Percentiles rank a stretch among this genome's conserved stretches.
phyloP scores from a whole-genome alignment of 2,888 invertebrate species.

The Caenorhabditis sp. region DNA sequence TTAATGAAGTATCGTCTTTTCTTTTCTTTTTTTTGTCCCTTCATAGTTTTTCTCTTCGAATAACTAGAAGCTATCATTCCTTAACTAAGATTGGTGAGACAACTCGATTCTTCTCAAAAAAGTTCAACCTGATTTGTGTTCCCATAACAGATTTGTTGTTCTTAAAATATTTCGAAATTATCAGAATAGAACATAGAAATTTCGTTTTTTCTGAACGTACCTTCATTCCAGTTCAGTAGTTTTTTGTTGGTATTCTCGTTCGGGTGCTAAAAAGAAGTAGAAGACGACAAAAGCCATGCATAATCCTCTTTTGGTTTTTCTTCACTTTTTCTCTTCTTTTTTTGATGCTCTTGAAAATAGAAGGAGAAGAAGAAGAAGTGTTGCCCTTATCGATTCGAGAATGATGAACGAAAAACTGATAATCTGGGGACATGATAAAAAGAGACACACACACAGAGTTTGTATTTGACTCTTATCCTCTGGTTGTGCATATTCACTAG shows the following conservation, averaged over 20 bases:
- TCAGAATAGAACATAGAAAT: too few relatives aligned
- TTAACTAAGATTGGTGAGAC: too few relatives aligned
- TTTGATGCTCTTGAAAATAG: background rate
- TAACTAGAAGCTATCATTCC: too few relatives aligned
- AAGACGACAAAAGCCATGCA: background rate
- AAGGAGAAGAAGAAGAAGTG: background rate
- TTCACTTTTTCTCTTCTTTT: background rate
- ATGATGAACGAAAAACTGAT: background rate
- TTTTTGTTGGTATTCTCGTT: background rate
- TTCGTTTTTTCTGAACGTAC: too few relatives aligned
- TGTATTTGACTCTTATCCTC: background rate
- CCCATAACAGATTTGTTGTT: too few relatives aligned
- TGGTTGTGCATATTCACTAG: too few relatives aligned
- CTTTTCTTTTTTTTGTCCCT: background rate
- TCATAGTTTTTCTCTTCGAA: too few relatives aligned
- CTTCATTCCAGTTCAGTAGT: background rate
- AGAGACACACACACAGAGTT: too few relatives aligned
- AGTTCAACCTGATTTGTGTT: too few relatives aligned
- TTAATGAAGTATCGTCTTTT: background rate
- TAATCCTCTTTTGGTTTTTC: background rate
- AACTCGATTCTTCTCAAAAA: too few relatives aligned
- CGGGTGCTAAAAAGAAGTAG: background rate
- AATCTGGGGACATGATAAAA: background rate
- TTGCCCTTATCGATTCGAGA: background rate
- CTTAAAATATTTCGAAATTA: too few relatives aligned